A percentile compares a stretch with the other conserved stretches of the same genome.
phyloP scores from a whole-genome alignment of 35 echinoderm and acorn worm species.

The Stichopus chloronotus region DNA sequence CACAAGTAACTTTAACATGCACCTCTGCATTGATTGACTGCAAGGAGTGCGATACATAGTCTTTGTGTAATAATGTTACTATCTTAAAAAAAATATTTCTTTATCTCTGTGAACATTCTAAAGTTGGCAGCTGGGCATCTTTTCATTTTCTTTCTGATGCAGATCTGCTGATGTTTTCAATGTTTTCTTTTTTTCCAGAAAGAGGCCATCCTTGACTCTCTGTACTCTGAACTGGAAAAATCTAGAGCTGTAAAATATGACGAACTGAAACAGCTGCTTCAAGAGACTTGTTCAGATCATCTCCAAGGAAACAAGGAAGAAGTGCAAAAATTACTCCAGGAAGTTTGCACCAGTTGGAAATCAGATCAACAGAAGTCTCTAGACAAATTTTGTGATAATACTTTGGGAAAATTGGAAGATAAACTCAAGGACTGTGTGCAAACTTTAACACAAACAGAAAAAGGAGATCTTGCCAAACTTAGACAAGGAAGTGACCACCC shows the following conservation, averaged over 20 bases:
- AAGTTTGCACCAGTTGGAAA: background rate
- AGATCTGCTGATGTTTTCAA: too few species aligned
- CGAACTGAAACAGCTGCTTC: background rate
- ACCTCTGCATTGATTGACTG: too few species aligned
- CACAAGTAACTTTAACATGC: too few species aligned
- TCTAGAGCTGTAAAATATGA: constrained; percentile 2
- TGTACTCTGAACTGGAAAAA: background rate
- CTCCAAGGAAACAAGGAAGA: background rate
- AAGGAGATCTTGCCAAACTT: background rate
- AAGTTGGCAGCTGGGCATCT: too few species aligned
- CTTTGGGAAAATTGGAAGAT: background rate
- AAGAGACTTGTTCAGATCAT: background rate
- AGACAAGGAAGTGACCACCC: background rate
- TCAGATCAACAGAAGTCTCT: background rate
- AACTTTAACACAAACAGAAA: background rate
- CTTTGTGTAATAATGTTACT: too few species aligned
- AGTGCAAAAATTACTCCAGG: background rate
- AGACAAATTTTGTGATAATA: background rate
- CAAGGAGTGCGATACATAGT: too few species aligned
- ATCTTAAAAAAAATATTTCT: too few species aligned
- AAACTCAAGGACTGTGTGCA: background rate
- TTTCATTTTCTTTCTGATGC: too few species aligned
- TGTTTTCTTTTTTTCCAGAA: constrained; percentile 18
- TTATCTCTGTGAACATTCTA: too few species aligned
- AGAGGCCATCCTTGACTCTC: constrained; percentile 9